Evolutionary conservation across 2,113 vertebrate species (phyloP), one percentile per base, ranked within the genome.

Genomic region (Sinocyclocheilus anshuiensis): DNA sequence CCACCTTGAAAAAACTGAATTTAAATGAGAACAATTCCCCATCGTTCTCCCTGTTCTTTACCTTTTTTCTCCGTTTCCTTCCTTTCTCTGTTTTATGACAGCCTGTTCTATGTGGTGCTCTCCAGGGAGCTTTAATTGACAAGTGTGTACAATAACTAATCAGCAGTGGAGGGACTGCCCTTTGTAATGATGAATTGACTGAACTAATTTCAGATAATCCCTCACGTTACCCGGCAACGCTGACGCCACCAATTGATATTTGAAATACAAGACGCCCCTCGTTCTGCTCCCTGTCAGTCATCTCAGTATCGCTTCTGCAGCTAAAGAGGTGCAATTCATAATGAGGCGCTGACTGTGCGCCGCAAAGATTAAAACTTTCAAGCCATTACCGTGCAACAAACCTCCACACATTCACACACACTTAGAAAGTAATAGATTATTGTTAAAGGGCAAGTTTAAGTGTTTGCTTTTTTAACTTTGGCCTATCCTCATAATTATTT

Each of bases 181-280:
- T 94, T 94, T 94, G 92, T 93, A 91, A 93, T 93, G 92, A 93
- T 92, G 90, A 93, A 94, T 93, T 92, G 93, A 92, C 91, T 90
- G 84, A 93, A 93, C 92, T 94, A 91, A 93, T 94, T 94, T 94
- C 87, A 94, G 92, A 94, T 94, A 93, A 94, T 94, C 92, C 92
- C 87, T 93, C 91, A 92, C 81, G 87, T 89, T 90, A 88, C 89
- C 24, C 84, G 85, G 88, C 86, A 79, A 77, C 22, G 53, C 90
- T 91, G 89, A 91, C 87, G 87, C 90, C 57, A 29, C 39, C 90
- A 88, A 91, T 91, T 93, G 93, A 92, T 92, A 90, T 93, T 89
- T 93, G 90, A 90, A 93, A 93, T 87, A 86, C 86, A 33, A 89
- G 91, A 89, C 89, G 61, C 84, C 86, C 88, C 86, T 67, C 29